A percentile compares a stretch with the other conserved stretches of the same genome.
Evolutionary conservation across 2,113 vertebrate genomes (phyloP).

Genomic region (Charina bottae): DNA sequence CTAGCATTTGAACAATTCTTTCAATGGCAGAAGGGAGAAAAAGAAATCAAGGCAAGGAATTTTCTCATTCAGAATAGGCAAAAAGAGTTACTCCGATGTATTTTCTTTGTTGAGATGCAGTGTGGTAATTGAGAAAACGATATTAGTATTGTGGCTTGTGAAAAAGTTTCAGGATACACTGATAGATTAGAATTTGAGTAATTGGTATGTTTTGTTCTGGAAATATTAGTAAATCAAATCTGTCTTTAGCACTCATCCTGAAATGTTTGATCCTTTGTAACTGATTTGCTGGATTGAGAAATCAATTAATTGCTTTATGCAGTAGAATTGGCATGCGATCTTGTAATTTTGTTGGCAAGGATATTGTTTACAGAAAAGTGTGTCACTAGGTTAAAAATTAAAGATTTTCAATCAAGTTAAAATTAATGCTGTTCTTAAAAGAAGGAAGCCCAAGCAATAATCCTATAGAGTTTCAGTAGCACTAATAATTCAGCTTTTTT

Average conservation of each 20-base stretch:
- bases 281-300: not conserved
- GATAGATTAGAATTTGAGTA: not conserved
- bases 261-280: not conserved
- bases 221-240: not conserved
- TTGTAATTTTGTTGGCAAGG: not conserved
- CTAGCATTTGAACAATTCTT: not conserved
- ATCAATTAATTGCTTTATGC: not conserved
- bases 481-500: not conserved
- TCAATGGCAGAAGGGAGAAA: not conserved
- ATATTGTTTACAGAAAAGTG: not conserved
- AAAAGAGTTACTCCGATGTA: not conserved
- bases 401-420: not conserved
- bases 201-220: not conserved
- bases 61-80: not conserved
- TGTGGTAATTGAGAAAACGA: not conserved
- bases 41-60: not conserved
- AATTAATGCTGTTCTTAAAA: not conserved
- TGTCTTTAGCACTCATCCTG: not conserved
- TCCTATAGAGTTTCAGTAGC: not conserved
- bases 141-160: not conserved
- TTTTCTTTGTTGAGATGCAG: not conserved
- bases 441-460: not conserved
- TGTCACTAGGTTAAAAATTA: not conserved
- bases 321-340: not conserved
- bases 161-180: not conserved